Conservation (phyloP, 2,888 invertebrate genomes). For the Ypsolopha sequella region DNA sequence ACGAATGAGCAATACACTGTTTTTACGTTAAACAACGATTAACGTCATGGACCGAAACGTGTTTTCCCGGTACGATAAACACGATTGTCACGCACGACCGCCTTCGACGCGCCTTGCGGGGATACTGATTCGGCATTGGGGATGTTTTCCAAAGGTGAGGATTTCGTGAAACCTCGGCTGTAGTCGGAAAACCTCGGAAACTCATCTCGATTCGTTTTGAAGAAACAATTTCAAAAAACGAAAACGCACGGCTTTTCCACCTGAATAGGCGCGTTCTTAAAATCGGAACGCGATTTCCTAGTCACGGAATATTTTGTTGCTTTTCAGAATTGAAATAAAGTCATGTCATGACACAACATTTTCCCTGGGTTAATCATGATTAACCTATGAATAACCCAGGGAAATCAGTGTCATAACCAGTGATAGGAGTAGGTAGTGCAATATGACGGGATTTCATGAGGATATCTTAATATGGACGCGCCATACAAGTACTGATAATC, state of each 20-base stretch:
- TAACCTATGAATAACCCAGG: too few relatives aligned
- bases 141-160: slow-evolving; percentile 63
- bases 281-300: neutral
- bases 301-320: neutral
- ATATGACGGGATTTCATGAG: too few relatives aligned
- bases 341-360: neutral
- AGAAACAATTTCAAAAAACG: slow-evolving; percentile 37
- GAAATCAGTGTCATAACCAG: too few relatives aligned
- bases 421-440: too few relatives aligned
- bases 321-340: neutral
- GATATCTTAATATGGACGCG: too few relatives aligned
- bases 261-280: neutral
- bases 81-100: slow-evolving; percentile 22
- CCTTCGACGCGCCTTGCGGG: slow-evolving; percentile 34
- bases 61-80: too few relatives aligned
- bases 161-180: slow-evolving; percentile 46
- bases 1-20: too few relatives aligned
- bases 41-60: too few relatives aligned
- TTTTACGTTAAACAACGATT: too few relatives aligned
- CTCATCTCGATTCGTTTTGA: slow-evolving; percentile 60
- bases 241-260: neutral
- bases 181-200: slow-evolving; percentile 42
- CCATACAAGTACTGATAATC: too few relatives aligned
- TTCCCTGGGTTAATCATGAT: neutral
- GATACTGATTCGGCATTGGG: slow-evolving; percentile 65